phyloP scores from a whole-genome alignment of 2,888 invertebrate genomes.

The Phaonia tiefii region DNA sequence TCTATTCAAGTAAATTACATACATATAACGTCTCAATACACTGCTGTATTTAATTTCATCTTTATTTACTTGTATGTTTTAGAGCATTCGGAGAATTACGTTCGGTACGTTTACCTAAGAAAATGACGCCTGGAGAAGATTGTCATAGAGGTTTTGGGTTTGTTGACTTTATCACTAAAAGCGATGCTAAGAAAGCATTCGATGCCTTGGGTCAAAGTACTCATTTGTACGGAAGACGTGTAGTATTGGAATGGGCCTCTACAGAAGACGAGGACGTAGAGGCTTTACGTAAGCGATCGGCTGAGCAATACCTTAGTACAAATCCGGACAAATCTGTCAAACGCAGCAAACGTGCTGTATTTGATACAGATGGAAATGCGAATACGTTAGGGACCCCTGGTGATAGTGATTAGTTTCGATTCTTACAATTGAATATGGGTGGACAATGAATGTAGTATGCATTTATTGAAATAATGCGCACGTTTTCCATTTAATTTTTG shows the following conservation, averaged over 20 bases:
- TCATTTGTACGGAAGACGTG: slow-evolving; percentile 96
- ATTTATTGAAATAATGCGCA: slow-evolving; percentile 58
- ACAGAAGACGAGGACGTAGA: slow-evolving; percentile 87
- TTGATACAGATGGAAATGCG: slow-evolving; percentile 75
- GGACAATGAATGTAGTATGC: slow-evolving; percentile 5
- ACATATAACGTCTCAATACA: not conserved
- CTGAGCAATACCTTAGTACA: slow-evolving; percentile 83
- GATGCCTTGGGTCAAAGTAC: slow-evolving; percentile 96
- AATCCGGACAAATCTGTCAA: slow-evolving; percentile 74
- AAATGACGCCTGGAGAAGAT: slow-evolving; percentile 86
- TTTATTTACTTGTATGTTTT: slow-evolving; percentile 33
- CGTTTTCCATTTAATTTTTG: slow-evolving; percentile 20
- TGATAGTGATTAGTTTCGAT: slow-evolving; percentile 67
- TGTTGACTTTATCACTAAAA: slow-evolving; percentile 93
- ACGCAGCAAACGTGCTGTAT: slow-evolving; percentile 81
- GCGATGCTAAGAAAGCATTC: slow-evolving; percentile 97
- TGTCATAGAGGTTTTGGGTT: slow-evolving; percentile 97
- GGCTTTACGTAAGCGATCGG: slow-evolving; percentile 91
- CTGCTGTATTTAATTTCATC: not conserved
- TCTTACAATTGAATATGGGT: slow-evolving; percentile 69
- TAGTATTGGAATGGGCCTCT: slow-evolving; percentile 95
- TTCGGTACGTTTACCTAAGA: slow-evolving; percentile 93
- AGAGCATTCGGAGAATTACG: slow-evolving; percentile 97
- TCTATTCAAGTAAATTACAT: slow-evolving; percentile 89
- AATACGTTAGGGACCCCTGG: slow-evolving; percentile 37